Evolutionary conservation across 2,113 vertebrate genomes (phyloP).

Genomic region (Polypterus bichir): DNA sequence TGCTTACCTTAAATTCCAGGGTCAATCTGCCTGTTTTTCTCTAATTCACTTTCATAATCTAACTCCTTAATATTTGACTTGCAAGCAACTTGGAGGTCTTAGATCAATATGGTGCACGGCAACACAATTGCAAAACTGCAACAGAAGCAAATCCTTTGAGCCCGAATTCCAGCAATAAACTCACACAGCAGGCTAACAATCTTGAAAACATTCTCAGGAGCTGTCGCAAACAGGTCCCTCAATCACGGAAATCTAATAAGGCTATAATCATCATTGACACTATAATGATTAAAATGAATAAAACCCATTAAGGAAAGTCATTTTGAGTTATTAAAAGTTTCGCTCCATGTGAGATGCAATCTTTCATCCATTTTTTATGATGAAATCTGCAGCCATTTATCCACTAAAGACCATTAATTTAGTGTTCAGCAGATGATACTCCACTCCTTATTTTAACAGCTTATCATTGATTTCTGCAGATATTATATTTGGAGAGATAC

Average conservation of each 20-base stretch:
- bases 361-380: constrained; percentile 91
- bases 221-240: constrained; percentile 63
- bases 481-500: constrained; percentile 72
- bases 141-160: neutral
- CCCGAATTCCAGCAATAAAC: constrained; percentile 45
- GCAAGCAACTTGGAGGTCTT: too few relatives aligned
- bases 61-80: too few relatives aligned
- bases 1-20: too few relatives aligned
- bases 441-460: constrained; percentile 76
- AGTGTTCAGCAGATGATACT: constrained; percentile 70
- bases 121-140: too few relatives aligned
- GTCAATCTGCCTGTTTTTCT: too few relatives aligned
- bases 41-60: too few relatives aligned
- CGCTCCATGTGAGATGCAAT: constrained; percentile 65
- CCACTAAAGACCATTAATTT: constrained; percentile 75
- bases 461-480: constrained; percentile 70
- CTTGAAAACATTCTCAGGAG: constrained; percentile 32
- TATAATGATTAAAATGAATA: constrained; percentile 99
- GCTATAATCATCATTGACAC: constrained; percentile 98
- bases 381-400: constrained; percentile 82
- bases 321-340: constrained; percentile 91
- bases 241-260: constrained; percentile 89
- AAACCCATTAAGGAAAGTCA: constrained; percentile 98
- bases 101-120: too few relatives aligned
- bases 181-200: constrained; percentile 51